Percentiles rank a stretch among this genome's conserved stretches.
phyloP scores from a whole-genome alignment of 2,888 invertebrate genomes.

The Drosophila anomelani region DNA sequence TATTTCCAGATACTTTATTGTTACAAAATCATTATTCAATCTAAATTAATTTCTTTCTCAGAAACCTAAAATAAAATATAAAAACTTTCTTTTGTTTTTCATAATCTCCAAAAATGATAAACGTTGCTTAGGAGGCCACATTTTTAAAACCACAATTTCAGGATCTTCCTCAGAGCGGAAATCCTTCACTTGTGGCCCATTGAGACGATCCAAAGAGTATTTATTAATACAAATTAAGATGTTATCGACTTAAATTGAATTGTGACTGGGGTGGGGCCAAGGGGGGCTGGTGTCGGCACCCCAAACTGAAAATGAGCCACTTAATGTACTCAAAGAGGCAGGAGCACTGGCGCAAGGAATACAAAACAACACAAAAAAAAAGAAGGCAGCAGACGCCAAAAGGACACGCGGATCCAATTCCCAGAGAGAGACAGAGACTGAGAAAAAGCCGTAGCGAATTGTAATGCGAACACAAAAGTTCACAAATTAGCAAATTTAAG shows the following conservation, averaged over 20 bases:
- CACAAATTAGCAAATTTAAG: slow-evolving; percentile 82
- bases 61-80: background rate
- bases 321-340: slow-evolving; percentile 64
- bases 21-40: background rate
- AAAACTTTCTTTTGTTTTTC: background rate
- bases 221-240: slow-evolving; percentile 82
- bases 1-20: background rate
- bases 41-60: background rate
- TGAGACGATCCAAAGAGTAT: slow-evolving; percentile 59
- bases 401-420: slow-evolving; percentile 57
- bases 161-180: background rate
- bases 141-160: too few species aligned
- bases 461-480: slow-evolving; percentile 75
- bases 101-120: background rate
- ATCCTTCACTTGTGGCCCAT: slow-evolving; percentile 42
- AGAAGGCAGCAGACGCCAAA: slow-evolving; percentile 24
- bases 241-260: slow-evolving; percentile 79
- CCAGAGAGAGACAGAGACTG: slow-evolving; percentile 34
- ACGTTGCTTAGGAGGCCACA: background rate
- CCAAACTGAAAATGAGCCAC: slow-evolving; percentile 62
- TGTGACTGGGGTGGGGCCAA: slow-evolving; percentile 24
- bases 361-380: background rate
- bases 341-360: slow-evolving; percentile 19
- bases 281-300: background rate
- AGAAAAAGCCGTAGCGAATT: slow-evolving; percentile 55